Evolutionary conservation across 2,113 vertebrate genomes (phyloP).

Genomic region (Polyodon spathula): DNA sequence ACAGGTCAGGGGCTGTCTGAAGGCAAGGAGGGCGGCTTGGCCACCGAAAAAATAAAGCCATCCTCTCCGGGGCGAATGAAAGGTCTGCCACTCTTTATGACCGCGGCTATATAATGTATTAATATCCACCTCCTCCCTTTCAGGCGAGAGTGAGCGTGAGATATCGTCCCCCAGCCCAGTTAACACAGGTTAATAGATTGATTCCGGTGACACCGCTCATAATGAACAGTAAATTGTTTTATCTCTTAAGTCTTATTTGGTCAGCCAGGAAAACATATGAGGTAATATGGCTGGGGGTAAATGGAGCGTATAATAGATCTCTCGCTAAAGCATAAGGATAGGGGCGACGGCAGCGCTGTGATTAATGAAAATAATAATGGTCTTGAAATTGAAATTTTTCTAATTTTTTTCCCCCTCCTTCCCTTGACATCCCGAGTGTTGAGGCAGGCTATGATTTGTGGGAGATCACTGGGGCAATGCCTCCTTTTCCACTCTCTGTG

Average conservation of each 20-base stretch:
- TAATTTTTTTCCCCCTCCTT: constrained; percentile 71
- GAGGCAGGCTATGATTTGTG: constrained; percentile 82
- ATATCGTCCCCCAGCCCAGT: constrained; percentile 86
- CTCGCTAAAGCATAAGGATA: constrained; percentile 93
- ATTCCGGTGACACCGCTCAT: constrained; percentile 98
- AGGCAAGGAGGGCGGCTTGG: constrained; percentile 71
- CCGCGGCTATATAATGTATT: constrained; percentile 48
- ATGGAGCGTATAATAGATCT: constrained; percentile 99
- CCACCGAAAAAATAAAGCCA: constrained; percentile 87
- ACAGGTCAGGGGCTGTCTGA: constrained; percentile 94
- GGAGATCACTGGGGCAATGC: constrained; percentile 45
- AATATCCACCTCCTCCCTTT: constrained; percentile 50
- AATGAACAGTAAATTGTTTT: constrained; percentile 99
- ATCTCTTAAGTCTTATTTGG: constrained; percentile 99
- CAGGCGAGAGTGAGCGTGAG: constrained; percentile 47
- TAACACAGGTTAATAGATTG: constrained; percentile 99
- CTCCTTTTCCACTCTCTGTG: constrained; percentile 27
- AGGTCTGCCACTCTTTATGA: no score
- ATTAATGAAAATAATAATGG: constrained; percentile 99
- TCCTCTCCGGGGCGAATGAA: constrained; percentile 60
- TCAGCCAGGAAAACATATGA: constrained; percentile 99
- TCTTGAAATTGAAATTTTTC: constrained; percentile 98
- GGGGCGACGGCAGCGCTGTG: constrained; percentile 88
- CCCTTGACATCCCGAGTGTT: constrained; percentile 61
- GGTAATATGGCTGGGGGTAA: constrained; percentile 97